Percentiles rank a stretch among this genome's conserved stretches.
These are phyloP conservation scores for Coreoperca whiteheadi DNA, from an alignment of 2,113 vertebrate species.

Conservation along the genomic window DNA sequence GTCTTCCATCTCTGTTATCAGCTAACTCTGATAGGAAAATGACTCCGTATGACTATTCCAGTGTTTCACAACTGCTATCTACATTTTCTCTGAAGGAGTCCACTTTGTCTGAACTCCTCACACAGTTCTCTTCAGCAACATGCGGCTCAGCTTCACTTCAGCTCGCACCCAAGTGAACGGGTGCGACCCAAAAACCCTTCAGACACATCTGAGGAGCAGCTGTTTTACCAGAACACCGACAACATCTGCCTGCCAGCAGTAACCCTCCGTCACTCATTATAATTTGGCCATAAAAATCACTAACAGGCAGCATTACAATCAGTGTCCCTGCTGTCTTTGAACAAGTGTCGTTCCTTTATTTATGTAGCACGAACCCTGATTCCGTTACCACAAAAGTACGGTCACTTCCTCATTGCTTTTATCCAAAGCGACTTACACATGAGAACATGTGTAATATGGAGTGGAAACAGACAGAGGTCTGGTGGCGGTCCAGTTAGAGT, in stretches of 20 bases:
- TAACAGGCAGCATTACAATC: not conserved
- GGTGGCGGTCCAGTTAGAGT: not conserved
- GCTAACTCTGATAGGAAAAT: too few species aligned
- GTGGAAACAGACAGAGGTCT: not conserved
- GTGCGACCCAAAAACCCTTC: not conserved
- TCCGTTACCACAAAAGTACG: not conserved
- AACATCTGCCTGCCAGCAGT: not conserved
- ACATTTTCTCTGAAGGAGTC: too few species aligned
- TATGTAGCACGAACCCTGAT: not conserved
- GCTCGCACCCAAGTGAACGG: not conserved
- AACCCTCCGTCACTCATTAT: not conserved
- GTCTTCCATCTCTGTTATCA: not conserved
- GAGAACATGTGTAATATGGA: too few species aligned
- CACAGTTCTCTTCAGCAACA: not conserved
- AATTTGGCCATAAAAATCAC: not conserved
- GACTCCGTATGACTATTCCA: too few species aligned
- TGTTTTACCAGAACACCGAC: not conserved
- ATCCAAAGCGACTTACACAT: too few species aligned
- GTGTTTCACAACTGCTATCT: too few species aligned
- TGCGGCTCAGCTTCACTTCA: not conserved
- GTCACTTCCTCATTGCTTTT: too few species aligned
- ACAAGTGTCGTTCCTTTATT: too few species aligned
- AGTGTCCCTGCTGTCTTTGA: not conserved
- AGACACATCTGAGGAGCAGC: not conserved
- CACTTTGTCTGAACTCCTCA: not conserved